Evolutionary conservation across 64 coral and sea anemone species (phyloP), one percentile per base, ranked within the genome.

Genomic region (Pachyseris speciosa): DNA sequence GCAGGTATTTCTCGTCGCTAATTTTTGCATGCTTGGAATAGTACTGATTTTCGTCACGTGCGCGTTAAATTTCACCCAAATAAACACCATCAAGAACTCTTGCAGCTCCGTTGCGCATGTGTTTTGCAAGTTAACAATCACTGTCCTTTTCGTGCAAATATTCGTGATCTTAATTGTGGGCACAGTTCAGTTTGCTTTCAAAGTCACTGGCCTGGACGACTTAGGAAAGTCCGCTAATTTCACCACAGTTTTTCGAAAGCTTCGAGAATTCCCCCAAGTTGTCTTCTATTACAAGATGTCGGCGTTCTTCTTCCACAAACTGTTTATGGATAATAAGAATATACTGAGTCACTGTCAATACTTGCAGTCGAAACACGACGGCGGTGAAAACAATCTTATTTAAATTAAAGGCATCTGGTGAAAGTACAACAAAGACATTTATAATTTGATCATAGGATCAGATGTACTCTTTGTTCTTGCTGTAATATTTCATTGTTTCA

Each of bases 181-280:
- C 24, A 37, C 88, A 2, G 13, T 90, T 39, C 88, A 90, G 75
- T 81, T 90, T 15, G 74, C 59, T 41, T 90, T 90, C 41, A 67
- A 90, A 49, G 88, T 90, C 0, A 90, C 73, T 9, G 88, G 88
- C 1, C 25, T 90, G 19, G 88, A 90, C 20, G 24, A 90, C 32
- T 32, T 78, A 1, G 59, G 74, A 55, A 44, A 30, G 9, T 80
- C 74, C 9, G 45, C 60, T 40, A 50, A 67, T 39, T 90, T 90
- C 70, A 60, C 50, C 31, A 90, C 10, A 17, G 31, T 90, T 11
- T 90, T 90, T 37, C 10, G 29, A 15, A 51, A 67, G 45, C 31
- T 90, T 32, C 88, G 88, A 13, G 74, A 77, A 39, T 90, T 90
- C 81, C 63, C 74, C 1, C 74, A 90, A 80, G 43, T 81, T 13